These are phyloP conservation scores for Acrocephalus kingi DNA, from an alignment of 2,113 vertebrate genomes.

Conservation along the genomic window DNA sequence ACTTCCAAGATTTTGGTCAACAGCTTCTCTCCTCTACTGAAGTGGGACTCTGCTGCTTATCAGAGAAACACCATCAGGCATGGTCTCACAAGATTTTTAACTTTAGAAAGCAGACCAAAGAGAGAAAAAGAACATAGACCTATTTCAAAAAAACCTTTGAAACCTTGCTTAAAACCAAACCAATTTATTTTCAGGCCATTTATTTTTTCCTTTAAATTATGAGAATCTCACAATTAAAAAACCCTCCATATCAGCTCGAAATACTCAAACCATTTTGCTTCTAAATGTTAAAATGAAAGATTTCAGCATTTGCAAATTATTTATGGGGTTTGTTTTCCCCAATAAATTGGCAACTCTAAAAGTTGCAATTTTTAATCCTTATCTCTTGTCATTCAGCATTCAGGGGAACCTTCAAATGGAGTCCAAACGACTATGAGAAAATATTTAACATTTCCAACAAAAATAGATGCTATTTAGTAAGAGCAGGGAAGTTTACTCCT, in stretches of 20 bases:
- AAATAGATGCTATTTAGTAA: background rate
- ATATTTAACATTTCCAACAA: background rate
- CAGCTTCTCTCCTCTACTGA: background rate
- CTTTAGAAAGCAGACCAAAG: background rate
- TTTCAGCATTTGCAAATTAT: background rate
- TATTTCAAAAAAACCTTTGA: background rate
- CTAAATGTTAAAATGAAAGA: background rate
- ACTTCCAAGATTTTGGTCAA: background rate
- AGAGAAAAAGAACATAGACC: background rate
- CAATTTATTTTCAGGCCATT: background rate
- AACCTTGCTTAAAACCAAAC: background rate
- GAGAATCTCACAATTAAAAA: background rate
- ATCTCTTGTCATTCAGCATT: background rate
- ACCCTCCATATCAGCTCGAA: background rate
- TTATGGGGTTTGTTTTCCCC: rapidly evolving
- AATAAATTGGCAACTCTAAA: background rate
- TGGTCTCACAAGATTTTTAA: background rate
- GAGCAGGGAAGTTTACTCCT: background rate
- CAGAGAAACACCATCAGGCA: background rate
- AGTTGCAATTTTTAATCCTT: background rate
- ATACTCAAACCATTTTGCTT: background rate
- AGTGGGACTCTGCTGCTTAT: background rate
- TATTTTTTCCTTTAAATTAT: background rate
- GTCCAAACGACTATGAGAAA: background rate
- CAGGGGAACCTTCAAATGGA: background rate